Conservation (phyloP, 2,113 vertebrate genomes). For the Cryptotis parvus region DNA sequence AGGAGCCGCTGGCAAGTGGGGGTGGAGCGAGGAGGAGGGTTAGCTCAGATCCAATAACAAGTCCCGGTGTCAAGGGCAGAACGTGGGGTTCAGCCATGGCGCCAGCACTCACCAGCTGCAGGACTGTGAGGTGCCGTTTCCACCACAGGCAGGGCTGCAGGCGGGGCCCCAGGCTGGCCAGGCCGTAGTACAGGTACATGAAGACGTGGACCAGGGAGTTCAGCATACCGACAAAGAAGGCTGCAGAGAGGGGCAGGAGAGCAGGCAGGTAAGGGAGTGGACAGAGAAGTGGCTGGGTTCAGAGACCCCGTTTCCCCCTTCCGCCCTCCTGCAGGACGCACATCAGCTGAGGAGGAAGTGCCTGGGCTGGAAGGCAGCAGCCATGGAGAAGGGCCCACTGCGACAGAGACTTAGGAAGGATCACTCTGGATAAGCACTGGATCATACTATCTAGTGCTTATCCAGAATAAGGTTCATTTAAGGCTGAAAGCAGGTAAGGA, state of each 20-base stretch:
- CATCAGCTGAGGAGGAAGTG: too few relatives aligned
- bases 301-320: too few relatives aligned
- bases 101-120: conserved; percentile 88
- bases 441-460: too few relatives aligned
- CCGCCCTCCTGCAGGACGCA: too few relatives aligned
- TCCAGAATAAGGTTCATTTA: too few relatives aligned
- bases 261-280: background rate
- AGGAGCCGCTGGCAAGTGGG: too few relatives aligned
- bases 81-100: background rate
- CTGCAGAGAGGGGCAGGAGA: conserved; percentile 69
- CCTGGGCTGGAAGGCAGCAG: too few relatives aligned
- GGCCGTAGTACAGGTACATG: conserved; percentile 88
- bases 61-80: background rate
- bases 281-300: too few relatives aligned
- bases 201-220: conserved; percentile 89
- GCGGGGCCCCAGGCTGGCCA: conserved; percentile 85
- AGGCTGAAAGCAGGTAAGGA: too few relatives aligned
- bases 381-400: too few relatives aligned
- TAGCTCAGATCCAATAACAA: background rate
- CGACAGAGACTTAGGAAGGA: too few relatives aligned
- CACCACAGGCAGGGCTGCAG: conserved; percentile 88
- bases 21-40: background rate
- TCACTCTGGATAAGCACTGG: too few relatives aligned
- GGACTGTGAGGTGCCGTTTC: conserved; percentile 88
- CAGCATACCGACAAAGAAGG: conserved; percentile 88